Percentiles rank a stretch among this genome's conserved stretches.
Evolutionary conservation across 35 echinoderm and acorn worm genomes (phyloP).

Genomic region (Hemicentrotus pulcherrimus): DNA sequence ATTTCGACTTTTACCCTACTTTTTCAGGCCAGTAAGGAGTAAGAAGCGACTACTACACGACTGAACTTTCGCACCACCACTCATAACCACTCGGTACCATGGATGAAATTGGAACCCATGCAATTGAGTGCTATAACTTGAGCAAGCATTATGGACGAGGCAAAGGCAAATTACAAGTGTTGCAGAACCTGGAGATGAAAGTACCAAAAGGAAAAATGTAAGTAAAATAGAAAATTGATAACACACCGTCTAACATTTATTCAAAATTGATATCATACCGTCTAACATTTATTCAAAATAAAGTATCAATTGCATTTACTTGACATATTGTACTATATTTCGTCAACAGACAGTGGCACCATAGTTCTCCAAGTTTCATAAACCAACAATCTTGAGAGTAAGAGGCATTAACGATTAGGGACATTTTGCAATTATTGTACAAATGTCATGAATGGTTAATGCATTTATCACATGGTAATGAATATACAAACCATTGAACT

Average conservation of each 20-base stretch:
- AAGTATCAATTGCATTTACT: neutral
- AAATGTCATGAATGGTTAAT: too few relatives aligned
- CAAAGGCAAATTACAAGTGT: slow-evolving; percentile 18
- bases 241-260: neutral
- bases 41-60: neutral
- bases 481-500: too few relatives aligned
- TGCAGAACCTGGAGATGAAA: slow-evolving; percentile 53
- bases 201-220: slow-evolving; percentile 62
- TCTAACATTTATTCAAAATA: neutral
- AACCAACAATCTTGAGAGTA: too few relatives aligned
- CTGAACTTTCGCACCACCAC: neutral
- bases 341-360: too few relatives aligned
- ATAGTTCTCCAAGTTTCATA: too few relatives aligned
- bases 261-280: neutral
- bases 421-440: too few relatives aligned
- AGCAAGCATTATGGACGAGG: slow-evolving; percentile 62
- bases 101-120: neutral
- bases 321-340: neutral
- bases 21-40: neutral
- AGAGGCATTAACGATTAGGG: too few relatives aligned
- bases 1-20: neutral
- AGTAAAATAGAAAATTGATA: neutral
- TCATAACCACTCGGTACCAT: neutral
- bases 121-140: slow-evolving; percentile 48
- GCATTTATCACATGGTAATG: too few relatives aligned